Evolutionary conservation across 1,140 invertebrate genomes (phyloP), one percentile per base, ranked within the genome.

Genomic region (Pseudomyrmex pallidus): DNA sequence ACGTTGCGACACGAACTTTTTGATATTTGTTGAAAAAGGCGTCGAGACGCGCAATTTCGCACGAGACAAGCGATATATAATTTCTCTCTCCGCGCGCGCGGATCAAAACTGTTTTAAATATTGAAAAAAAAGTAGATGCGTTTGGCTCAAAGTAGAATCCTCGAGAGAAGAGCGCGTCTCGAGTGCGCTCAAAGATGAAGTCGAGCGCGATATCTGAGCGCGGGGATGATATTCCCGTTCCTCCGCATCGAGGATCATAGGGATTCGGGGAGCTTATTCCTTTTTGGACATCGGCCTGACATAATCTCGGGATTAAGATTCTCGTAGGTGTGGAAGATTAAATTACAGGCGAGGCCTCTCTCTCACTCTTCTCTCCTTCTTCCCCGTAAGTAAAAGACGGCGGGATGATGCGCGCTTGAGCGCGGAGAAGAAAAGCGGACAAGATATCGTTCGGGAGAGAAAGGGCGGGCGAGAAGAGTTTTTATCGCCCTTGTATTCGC

Each of bases 271-370:
- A n/a, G 67, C 63, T 83, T 87, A 52, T 87, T 78, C 74, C 86
- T 90, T 89, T 91, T 86, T 82, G 63, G 83, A 87, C 88, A 90
- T 90, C 87, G 89, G 83, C 87, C 77, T 85, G 83, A 87, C 86
- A 90, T 91, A 92, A 92, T 92, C 90, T 90, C 67, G 68, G 87
- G 90, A 92, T 92, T 92, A 92, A 92, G 90, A 90, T 91, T 87
- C 86, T 90, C 87, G 85, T 89, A 91, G 87, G 89, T 91, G 90
- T 91, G 87, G 87, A 89, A 92, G 91, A 92, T 90, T 90, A 89
- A 90, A 91, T 92, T 91, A 91, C 91, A 89, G 84, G 84, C 80
- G 84, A 87, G 74, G 17, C 63, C 25, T 35, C 25, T 35, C 35
- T 35, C 35, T 35, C n/a, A n/a, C 35, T 35, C 35, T 7, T 35